phyloP scores from a whole-genome alignment of 2,113 vertebrate genomes.

The Oryzias curvinotus region DNA sequence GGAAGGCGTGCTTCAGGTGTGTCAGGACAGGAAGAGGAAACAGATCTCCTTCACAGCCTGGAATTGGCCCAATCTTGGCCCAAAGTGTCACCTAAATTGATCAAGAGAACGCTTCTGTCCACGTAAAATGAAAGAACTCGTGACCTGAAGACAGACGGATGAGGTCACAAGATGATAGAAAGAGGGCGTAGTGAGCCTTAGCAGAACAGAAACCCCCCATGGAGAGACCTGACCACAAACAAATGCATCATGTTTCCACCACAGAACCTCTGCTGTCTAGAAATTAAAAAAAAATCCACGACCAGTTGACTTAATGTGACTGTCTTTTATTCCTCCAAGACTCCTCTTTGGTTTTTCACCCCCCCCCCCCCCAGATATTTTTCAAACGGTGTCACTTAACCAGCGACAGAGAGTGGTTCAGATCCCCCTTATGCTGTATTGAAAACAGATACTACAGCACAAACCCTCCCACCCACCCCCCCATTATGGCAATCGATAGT shows the following conservation, averaged over 20 bases:
- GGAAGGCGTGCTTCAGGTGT: constrained; percentile 36
- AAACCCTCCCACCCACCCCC: constrained; percentile 26
- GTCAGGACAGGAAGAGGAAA: constrained; percentile 63
- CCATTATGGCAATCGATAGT: constrained; percentile 51
- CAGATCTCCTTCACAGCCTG: constrained; percentile 69
- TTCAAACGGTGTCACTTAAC: constrained; percentile 37
- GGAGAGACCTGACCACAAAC: no score
- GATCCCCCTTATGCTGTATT: constrained; percentile 52
- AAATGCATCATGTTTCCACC: no score
- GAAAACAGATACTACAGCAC: constrained; percentile 63
- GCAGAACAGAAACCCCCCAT: no score
- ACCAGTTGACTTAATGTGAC: constrained; percentile 23
- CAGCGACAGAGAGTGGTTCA: constrained; percentile 29
- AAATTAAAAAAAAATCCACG: constrained; percentile 27
- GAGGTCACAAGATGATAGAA: no score
- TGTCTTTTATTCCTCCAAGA: constrained; percentile 28
- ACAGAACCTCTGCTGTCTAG: no score
- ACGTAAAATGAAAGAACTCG: constrained; percentile 12
- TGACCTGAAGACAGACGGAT: constrained; percentile 30
- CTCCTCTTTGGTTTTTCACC: constrained; percentile 27
- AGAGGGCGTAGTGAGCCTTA: no score
- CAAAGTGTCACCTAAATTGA: constrained; percentile 68
- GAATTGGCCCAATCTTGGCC: constrained; percentile 62
- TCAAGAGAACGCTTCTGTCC: constrained; percentile 52
- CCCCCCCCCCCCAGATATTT: constrained; percentile 62